Base-by-base conservation (phyloP, 2,113 vertebrate genomes). In the Sprattus sprattus region DNA sequence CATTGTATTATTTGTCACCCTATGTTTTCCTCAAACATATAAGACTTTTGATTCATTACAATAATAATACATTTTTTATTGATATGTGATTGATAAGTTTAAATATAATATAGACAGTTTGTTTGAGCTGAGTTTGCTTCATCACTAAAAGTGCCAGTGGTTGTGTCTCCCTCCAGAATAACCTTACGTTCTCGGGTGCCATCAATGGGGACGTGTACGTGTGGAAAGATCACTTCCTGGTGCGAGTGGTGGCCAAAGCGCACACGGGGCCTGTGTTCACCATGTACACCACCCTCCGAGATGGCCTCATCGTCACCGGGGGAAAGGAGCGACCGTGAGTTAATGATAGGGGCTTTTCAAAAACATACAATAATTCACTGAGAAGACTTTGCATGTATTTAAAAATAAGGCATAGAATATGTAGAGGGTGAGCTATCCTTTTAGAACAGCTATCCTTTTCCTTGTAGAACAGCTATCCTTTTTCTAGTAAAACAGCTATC, bases 311-410 rank as follows among this genome's bases (percentile, higher is more conserved):
- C 0, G 98, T 99, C 49, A 99, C 97, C 0, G 98, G 98, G 1
- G 98, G 98, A 13, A 99, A 99, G 88, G 98, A 99, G 87, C 95
- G 97, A 57, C 98, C 98, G 98, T 99, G 93, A 98, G 98, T 93
- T 8, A 57, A 8, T 5, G 15, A 18, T 16, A 57, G 3, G 50
- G n/a, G n/a, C n/a, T n/a, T 39, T 39, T 20, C 52, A 3, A 57
- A 11, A 49, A 11, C 8, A 9, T 1, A 49, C 47, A 49, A 9
- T 49, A 54, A 16, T 16, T 54, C 52, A 18, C 15, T 54, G 52
- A 54, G 15, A 54, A 54, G 52, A 16, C 47, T 11, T 49, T 49
- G 13, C 47, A 49, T 18, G 16, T 4, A 18, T 15, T 16, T 2
- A 54, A 15, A 54, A 4, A 54, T 15, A 18, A 54, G 52, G 52